Conservation (phyloP, 2,888 invertebrate genomes). For the Neria commutata region DNA sequence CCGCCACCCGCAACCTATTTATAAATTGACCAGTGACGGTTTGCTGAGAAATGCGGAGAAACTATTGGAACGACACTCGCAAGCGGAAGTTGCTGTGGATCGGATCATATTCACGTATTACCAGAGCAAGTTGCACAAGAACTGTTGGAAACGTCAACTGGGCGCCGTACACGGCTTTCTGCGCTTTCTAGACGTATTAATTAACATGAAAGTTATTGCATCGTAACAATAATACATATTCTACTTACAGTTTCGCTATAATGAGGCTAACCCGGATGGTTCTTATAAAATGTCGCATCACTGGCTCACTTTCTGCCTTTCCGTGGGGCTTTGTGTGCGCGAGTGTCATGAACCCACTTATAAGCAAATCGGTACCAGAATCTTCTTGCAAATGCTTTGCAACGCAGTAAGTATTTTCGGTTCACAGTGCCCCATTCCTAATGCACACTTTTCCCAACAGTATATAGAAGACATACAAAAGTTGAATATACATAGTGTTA, state of each 20-base stretch:
- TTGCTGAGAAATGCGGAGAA: constrained; percentile 40
- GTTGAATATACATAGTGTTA: constrained; percentile 54
- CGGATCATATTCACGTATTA: constrained; percentile 45
- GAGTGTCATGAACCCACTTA: constrained; percentile 49
- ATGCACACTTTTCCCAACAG: constrained; percentile 29
- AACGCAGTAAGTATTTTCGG: constrained; percentile 40
- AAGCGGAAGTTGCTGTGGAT: constrained; percentile 23
- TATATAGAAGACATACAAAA: constrained; percentile 39
- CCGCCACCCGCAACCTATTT: constrained; percentile 40
- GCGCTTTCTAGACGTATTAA: constrained; percentile 45
- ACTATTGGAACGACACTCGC: constrained; percentile 30
- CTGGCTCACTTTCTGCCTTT: constrained; percentile 49
- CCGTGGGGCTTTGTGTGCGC: constrained; percentile 51
- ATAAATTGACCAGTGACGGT: constrained; percentile 32
- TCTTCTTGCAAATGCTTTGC: constrained; percentile 46
- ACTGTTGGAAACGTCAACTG: constrained; percentile 52
- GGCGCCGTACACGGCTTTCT: constrained; percentile 52
- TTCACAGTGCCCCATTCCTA: not conserved
- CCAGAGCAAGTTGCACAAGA: constrained; percentile 42
- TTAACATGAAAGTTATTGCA: not conserved
- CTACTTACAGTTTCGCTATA: constrained; percentile 32
- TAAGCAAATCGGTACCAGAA: constrained; percentile 48
- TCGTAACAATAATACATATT: not conserved
- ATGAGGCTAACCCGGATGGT: not conserved
- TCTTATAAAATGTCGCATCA: constrained; percentile 32